Conservation (phyloP, 2,797 vertebrate species). For the Liasis olivaceus region DNA sequence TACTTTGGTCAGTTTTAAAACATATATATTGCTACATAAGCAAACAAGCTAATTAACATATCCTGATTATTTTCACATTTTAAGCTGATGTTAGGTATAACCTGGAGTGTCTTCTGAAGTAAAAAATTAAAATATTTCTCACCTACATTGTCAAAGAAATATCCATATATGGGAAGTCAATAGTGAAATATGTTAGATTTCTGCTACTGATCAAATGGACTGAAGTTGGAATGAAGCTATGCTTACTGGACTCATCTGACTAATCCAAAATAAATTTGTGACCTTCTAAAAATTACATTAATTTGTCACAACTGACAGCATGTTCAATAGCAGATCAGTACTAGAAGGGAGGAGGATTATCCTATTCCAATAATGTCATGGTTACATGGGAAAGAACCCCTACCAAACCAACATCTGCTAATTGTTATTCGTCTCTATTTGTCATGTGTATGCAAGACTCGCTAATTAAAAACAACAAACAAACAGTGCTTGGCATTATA, state of each 20-base stretch:
- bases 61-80: slow-evolving; percentile 25
- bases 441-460: slow-evolving; percentile 14
- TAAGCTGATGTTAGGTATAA: slow-evolving; percentile 10
- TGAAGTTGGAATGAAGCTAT: slow-evolving; percentile 51
- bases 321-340: slow-evolving; percentile 18
- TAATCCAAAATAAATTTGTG: slow-evolving; percentile 40
- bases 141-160: slow-evolving; percentile 1
- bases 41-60: neutral
- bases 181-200: slow-evolving; percentile 42
- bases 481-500: neutral
- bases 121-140: slow-evolving; percentile 27
- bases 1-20: neutral
- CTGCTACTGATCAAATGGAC: neutral
- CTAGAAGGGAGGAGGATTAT: slow-evolving; percentile 41
- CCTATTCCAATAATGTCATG: slow-evolving; percentile 28
- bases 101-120: slow-evolving; percentile 14
- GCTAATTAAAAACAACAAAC: slow-evolving; percentile 30
- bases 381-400: neutral
- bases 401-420: neutral
- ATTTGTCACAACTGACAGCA: slow-evolving; percentile 39
- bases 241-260: slow-evolving; percentile 44
- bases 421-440: neutral
- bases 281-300: slow-evolving; percentile 47
- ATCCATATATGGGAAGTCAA: slow-evolving; percentile 17
- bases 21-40: neutral